Evolutionary conservation across 2,113 vertebrate species (phyloP).

Genomic region (Bungarus multicinctus): DNA sequence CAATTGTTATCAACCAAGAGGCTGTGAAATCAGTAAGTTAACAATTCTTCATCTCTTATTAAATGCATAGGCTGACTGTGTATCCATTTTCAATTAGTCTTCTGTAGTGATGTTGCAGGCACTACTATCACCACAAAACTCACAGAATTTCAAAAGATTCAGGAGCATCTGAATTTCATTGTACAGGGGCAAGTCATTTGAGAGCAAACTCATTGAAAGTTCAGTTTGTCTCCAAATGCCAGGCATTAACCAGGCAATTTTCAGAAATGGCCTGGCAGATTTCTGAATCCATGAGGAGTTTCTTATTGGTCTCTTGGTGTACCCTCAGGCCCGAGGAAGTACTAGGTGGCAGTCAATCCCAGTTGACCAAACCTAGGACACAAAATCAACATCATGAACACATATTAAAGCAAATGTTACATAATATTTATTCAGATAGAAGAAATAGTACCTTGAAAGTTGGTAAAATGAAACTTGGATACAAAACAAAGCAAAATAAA

Average conservation of each 20-base stretch:
- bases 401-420: neutral
- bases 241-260: neutral
- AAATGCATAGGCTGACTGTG: neutral
- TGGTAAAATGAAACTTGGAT: neutral
- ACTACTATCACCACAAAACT: neutral
- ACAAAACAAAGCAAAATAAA: neutral
- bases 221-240: neutral
- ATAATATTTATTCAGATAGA: neutral
- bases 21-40: neutral
- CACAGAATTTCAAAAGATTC: neutral
- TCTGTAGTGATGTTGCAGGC: neutral
- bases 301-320: neutral
- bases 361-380: neutral
- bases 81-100: neutral
- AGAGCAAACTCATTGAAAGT: neutral
- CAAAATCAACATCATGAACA: neutral
- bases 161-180: neutral
- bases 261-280: neutral
- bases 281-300: neutral
- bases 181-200: neutral
- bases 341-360: neutral
- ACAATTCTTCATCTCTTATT: neutral
- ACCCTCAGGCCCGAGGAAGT: neutral
- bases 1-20: neutral
- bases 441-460: neutral